These are phyloP conservation scores for Rhinopomastus cyanomelas DNA, from an alignment of 2,113 vertebrate genomes.

Conservation along the genomic window DNA sequence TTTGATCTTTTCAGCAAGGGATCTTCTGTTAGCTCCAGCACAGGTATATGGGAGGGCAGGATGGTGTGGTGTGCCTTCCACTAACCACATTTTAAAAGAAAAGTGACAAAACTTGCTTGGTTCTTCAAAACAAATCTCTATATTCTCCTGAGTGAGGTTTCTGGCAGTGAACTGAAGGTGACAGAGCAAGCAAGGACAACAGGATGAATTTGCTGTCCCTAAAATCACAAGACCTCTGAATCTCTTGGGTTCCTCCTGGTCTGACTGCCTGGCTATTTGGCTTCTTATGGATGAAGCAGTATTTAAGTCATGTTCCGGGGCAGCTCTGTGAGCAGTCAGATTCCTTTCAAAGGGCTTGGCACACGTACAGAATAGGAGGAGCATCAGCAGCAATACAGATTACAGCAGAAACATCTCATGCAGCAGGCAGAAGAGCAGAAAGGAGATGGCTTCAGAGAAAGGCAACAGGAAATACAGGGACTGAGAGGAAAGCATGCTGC, in stretches of 20 bases:
- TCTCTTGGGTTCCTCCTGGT: background rate
- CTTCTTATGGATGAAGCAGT: background rate
- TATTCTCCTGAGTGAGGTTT: too few species aligned
- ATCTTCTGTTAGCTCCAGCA: conserved; percentile 30
- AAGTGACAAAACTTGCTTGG: too few species aligned
- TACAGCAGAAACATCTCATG: background rate
- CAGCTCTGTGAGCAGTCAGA: background rate
- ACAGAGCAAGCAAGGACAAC: background rate
- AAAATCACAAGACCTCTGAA: background rate
- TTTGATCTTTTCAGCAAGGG: background rate
- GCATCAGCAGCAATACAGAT: conserved; percentile 49
- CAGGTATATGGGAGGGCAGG: too few species aligned
- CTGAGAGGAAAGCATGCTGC: background rate
- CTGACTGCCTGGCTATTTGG: conserved; percentile 34
- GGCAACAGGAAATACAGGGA: background rate
- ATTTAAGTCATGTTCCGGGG: background rate
- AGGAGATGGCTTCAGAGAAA: background rate
- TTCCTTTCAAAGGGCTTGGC: conserved; percentile 39
- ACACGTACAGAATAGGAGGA: conserved; percentile 60
- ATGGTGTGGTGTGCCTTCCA: too few species aligned
- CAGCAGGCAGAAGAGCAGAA: conserved; percentile 12
- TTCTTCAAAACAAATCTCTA: too few species aligned
- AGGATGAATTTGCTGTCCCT: conserved; percentile 30
- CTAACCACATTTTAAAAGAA: too few species aligned
- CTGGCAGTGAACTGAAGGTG: too few species aligned